Percentiles rank a stretch among this genome's conserved stretches.
Evolutionary conservation across 2,888 invertebrate genomes (phyloP).

Genomic region (Phaedon cochleariae): DNA sequence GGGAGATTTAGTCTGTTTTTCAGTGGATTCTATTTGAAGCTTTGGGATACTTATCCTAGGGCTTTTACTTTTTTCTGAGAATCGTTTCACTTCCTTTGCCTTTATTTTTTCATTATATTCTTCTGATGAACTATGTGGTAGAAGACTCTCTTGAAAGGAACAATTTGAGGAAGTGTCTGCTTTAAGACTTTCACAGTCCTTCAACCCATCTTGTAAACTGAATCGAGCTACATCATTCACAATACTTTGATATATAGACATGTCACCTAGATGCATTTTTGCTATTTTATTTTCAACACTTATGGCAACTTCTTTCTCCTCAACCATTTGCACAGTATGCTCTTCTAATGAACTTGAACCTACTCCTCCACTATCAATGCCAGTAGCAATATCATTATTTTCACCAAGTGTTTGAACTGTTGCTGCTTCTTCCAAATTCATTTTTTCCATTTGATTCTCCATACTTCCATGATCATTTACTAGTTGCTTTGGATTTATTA

Average conservation of each 20-base stretch:
- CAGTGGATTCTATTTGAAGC: background rate
- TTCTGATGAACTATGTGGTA: background rate
- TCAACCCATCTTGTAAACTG: background rate
- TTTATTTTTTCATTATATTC: conserved; percentile 18
- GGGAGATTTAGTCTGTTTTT: background rate
- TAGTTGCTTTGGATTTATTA: background rate
- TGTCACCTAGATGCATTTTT: conserved; percentile 25
- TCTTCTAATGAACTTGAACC: background rate
- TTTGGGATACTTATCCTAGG: background rate
- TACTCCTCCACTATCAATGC: no score
- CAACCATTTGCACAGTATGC: background rate
- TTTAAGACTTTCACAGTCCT: background rate
- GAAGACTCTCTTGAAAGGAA: background rate
- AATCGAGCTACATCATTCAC: conserved; percentile 21
- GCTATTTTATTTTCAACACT: conserved; percentile 31
- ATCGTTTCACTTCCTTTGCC: conserved; percentile 25
- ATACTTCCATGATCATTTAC: background rate
- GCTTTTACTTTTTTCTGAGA: conserved; percentile 3
- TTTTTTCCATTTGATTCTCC: conserved; percentile 5
- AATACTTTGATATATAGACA: background rate
- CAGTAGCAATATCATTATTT: no score
- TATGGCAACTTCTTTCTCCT: conserved; percentile 1
- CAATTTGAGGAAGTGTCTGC: background rate
- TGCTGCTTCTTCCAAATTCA: conserved; percentile 2
- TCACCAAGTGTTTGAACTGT: background rate